Percentiles rank a stretch among this genome's conserved stretches.
These are phyloP conservation scores for Pangasius macronema DNA, from an alignment of 2,797 vertebrate species.

Conservation along the genomic window DNA sequence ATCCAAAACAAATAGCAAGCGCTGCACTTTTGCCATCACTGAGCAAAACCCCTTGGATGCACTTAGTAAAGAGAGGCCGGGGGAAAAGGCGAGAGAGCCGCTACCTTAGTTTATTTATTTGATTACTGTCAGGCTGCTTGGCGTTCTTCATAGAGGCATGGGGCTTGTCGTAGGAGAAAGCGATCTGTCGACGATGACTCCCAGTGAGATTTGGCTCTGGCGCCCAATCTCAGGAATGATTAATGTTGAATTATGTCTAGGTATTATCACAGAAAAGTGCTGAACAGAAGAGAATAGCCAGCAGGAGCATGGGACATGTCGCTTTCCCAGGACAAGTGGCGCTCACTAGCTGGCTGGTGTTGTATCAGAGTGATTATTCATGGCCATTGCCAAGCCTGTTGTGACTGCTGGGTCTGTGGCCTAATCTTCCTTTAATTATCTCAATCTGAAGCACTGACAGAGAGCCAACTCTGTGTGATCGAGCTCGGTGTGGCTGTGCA, in stretches of 20 bases:
- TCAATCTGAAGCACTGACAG: slow-evolving; percentile 70
- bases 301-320: slow-evolving; percentile 59
- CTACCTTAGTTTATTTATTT: slow-evolving; percentile 47
- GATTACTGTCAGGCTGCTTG: slow-evolving; percentile 45
- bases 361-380: slow-evolving; percentile 72
- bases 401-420: slow-evolving; percentile 70
- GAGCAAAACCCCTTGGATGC: slow-evolving; percentile 42
- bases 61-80: slow-evolving; percentile 10
- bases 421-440: slow-evolving; percentile 82
- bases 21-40: slow-evolving; percentile 40
- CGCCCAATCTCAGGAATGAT: slow-evolving; percentile 59
- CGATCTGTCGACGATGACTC: slow-evolving; percentile 60
- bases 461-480: slow-evolving; percentile 52
- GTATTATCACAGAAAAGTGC: slow-evolving; percentile 69
- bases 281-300: slow-evolving; percentile 69
- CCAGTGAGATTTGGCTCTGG: slow-evolving; percentile 58
- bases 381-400: slow-evolving; percentile 69
- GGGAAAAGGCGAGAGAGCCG: slow-evolving; percentile 19
- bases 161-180: slow-evolving; percentile 51
- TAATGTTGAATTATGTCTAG: slow-evolving; percentile 66
- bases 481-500: slow-evolving; percentile 43
- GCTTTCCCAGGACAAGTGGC: slow-evolving; percentile 74
- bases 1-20: slow-evolving; percentile 64
- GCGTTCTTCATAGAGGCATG: slow-evolving; percentile 25
- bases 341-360: slow-evolving; percentile 74